Percentiles rank a stretch among this genome's conserved stretches.
Conservation (phyloP, 2,797 vertebrate species). For the Sciurus vulgaris region DNA sequence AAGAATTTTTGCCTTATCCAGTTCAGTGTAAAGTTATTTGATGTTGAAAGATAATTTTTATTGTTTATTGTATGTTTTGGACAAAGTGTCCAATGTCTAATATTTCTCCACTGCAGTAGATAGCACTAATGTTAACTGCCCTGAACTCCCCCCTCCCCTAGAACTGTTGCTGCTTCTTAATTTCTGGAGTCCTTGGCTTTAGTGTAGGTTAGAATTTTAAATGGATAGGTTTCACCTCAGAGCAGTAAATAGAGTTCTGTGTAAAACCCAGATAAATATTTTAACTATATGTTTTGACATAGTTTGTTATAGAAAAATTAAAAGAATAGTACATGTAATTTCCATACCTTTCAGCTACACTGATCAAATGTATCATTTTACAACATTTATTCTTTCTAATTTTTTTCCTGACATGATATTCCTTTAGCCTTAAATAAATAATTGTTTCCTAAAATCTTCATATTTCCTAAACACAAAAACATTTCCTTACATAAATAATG, state of each 20-base stretch:
- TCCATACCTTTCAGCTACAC: neutral
- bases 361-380: conserved; percentile 28
- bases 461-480: conserved; percentile 25
- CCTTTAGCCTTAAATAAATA: neutral
- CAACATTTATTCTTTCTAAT: conserved; percentile 3
- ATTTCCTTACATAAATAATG: neutral
- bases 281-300: conserved; percentile 13
- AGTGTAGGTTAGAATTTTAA: conserved; percentile 7
- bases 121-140: neutral
- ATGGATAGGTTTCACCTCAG: neutral
- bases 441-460: conserved; percentile 14
- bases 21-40: neutral
- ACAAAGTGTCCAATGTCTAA: neutral
- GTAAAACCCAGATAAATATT: neutral
- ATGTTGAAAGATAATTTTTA: neutral
- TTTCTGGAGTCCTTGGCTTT: neutral
- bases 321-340: conserved; percentile 1
- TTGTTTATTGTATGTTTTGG: neutral
- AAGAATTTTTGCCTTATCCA: neutral
- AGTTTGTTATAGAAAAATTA: neutral
- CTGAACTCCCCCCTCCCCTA: neutral
- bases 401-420: neutral
- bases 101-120: neutral
- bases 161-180: neutral
- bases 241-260: conserved; percentile 33